Evolutionary conservation across 37 sponge, comb jelly and placozoan genomes (phyloP).

Genomic region (Geodia barretti): DNA sequence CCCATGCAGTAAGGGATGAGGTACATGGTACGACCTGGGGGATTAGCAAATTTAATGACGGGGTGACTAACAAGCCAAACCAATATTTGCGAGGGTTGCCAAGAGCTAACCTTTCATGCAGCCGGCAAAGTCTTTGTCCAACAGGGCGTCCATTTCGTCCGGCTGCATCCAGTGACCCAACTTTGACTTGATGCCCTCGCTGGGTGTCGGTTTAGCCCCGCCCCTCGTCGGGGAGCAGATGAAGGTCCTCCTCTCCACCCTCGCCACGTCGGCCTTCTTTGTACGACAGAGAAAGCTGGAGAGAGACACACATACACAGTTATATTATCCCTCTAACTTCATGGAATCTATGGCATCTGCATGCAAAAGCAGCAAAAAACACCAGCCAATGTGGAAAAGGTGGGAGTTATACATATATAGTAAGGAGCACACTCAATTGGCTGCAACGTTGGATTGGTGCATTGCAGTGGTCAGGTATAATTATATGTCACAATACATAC

Average conservation of each 20-base stretch:
- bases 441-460: too few species aligned
- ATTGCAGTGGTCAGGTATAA: too few species aligned
- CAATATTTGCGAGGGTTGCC: not conserved
- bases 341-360: too few species aligned
- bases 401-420: too few species aligned
- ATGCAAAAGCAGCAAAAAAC: too few species aligned
- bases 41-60: not conserved
- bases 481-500: too few species aligned
- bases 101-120: slow-evolving; percentile 84
- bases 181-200: slow-evolving; percentile 56
- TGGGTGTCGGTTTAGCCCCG: slow-evolving; percentile 65
- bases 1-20: slow-evolving; percentile 94
- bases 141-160: slow-evolving; percentile 53
- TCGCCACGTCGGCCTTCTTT: slow-evolving; percentile 81
- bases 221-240: slow-evolving; percentile 76
- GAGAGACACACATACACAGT: too few species aligned
- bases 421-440: too few species aligned
- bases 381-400: too few species aligned
- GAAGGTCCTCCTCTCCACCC: slow-evolving; percentile 85
- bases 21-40: slow-evolving; percentile 85
- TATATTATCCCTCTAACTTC: not conserved
- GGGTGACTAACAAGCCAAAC: not conserved
- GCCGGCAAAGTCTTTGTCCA: slow-evolving; percentile 63
- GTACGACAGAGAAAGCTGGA: slow-evolving; percentile 81
- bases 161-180: slow-evolving; percentile 86